Base-by-base conservation (phyloP, 2,797 vertebrate species). In the Spinus pinus region DNA sequence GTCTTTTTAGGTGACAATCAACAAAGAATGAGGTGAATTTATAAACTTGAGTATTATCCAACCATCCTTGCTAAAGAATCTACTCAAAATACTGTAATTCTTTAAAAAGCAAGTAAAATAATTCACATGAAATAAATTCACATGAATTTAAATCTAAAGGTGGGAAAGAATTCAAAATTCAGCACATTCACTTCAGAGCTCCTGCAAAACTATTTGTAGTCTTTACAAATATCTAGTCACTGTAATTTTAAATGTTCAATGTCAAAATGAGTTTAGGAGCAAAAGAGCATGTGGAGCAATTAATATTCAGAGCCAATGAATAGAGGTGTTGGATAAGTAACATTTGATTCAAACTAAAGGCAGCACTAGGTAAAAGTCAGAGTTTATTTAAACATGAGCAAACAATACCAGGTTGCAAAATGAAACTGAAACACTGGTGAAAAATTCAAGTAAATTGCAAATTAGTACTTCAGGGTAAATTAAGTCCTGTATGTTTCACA, bases 351-450 rank as follows among this genome's bases (percentile, higher is more conserved):
- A 62, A 42, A 19, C 24, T 10, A 75, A 69, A 82, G 72, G 28
- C 13, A 47, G 39, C 39, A 46, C 25, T 60, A 88, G 17, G 33
- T 83, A 30, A 61, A 79, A 86, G n/a, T 41, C 35, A n/a, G 46
- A 74, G 46, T 25, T 80, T 9, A 66, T 2, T 21, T 62, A 51
- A 73, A 42, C 7, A 12, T 3, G 3, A 86, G 20, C 0, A 0
- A 74, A 73, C 33, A 60, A 33, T 12, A 20, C 6, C 2, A 1
- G 18, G 17, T 2, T 66, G 46, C 33, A 91, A 90, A 94, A 62
- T 25, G 17, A 41, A 92, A 92, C 12, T 15, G 24, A 67, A 80
- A 81, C 22, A 17, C 7, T 24, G 33, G 23, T 56, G 22, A 54
- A 71, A 82, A 64, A n/a, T 12, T n/a, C 31, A 42, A 41, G 22